Evolutionary conservation across 2,797 vertebrate species (phyloP), one percentile per base, ranked within the genome.

Genomic region (Chloroceryle amazona): DNA sequence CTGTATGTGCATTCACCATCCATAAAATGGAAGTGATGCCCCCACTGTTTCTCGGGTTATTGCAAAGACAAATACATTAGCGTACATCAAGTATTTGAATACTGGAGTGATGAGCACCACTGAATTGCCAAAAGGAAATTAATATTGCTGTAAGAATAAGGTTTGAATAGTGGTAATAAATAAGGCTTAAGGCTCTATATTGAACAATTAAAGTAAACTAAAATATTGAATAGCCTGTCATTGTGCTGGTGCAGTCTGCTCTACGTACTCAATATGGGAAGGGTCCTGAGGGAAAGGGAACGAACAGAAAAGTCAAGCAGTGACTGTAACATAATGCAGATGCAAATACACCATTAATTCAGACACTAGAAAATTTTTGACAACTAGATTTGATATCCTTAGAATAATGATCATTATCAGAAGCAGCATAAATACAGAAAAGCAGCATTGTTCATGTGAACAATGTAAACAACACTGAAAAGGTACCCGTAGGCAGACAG

Each of bases 151-250:
- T 81, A 78, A 67, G 70, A 74, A 74, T 22, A 52, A 83, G 21
- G 13, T 57, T 26, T 83, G 44, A 84, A 74, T 6, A 74, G 19
- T 7, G 22, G 52, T 28, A 86, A 63, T 57, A 91, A 68, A 41
- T 33, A 79, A 61, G 8, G 62, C 31, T 90, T 58, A 86, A 74
- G 42, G 25, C 65, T 86, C 83, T 19, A 67, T 13, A 75, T 1
- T 31, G 54, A 81, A 63, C 39, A 86, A 89, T 26, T 62, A 67
- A 74, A 93, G 75, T 54, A 28, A 93, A 81, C 7, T 63, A 83
- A 88, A 90, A 49, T 33, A 92, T 22, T 54, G 63, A 86, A 41
- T 9, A 73, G 37, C 26, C 81, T 63, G 49, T 37, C 62, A 84
- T 57, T 33, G 17, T 18, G 10, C 19, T 47, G 57, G 44, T 29